Evolutionary conservation across 2,113 vertebrate genomes (phyloP), one percentile per base, ranked within the genome.

Genomic region (Manacus vitellinus): DNA sequence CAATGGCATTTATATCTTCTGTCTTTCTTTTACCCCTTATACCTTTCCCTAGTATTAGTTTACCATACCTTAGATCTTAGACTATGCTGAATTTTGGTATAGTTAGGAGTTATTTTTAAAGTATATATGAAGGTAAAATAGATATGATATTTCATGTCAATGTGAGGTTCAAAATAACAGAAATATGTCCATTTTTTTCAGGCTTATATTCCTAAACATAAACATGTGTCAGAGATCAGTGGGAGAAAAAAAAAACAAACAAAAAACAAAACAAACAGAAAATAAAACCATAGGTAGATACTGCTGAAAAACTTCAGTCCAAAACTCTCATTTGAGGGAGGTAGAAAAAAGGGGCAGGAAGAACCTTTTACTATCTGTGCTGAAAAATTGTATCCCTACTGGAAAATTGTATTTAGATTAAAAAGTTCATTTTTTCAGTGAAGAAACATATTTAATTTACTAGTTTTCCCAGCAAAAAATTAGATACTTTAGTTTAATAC

Each of bases 221-320:
- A 88, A 73, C n/a, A 25, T 9, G 8, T 68, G 10, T 41, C 31
- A 55, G 20, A 65, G 4, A 33, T 37, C 25, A 41, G 10, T 35
- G 47, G 5, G 3, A 3, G 12, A 3, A 9, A 19, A 24, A 8
- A 11, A 52, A 73, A n/a, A 17, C 4, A 2, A 22, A 13, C 8
- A 37, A 37, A 37, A 37, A 37, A 37, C 9, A 37, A 37, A 37
- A 9, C 37, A 37, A 37, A 31, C 5, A 24, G 14, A 77, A 80
- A 70, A 39, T 6, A 86, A 70, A 84, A 3, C 9, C 16, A 5
- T 20, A 59, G 6, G 6, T 72, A 49, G 22, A 62, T 20, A 33
- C 5, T 39, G 10, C n/a, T 72, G 62, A 54, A 75, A 79, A 51
- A 23, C 9, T 73, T 84, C 25, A 43, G 1, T 24, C 43, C 28